These are phyloP conservation scores for Fulmarus glacialis DNA, from an alignment of 2,113 vertebrate genomes.

Conservation along the genomic window DNA sequence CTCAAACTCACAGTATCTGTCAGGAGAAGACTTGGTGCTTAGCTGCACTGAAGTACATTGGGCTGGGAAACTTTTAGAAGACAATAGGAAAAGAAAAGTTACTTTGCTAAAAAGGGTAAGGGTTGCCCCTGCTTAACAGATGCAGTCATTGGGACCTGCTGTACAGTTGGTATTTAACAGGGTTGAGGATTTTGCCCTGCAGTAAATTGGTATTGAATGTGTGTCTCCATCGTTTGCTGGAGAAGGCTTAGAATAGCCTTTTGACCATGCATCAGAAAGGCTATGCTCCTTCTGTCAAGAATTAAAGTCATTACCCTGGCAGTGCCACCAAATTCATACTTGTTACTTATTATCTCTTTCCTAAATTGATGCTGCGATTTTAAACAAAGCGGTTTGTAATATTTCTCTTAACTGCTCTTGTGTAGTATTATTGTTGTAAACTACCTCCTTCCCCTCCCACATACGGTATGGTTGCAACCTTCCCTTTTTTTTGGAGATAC, in stretches of 20 bases:
- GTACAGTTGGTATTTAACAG: not conserved
- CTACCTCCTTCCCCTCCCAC: not conserved
- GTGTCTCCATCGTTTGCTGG: not conserved
- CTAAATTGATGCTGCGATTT: not conserved
- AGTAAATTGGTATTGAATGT: not conserved
- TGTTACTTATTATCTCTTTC: not conserved
- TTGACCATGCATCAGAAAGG: not conserved
- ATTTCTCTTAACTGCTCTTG: not conserved
- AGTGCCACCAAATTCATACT: not conserved
- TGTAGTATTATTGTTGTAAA: not conserved
- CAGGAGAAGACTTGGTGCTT: not conserved
- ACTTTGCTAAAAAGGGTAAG: not conserved
- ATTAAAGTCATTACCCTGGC: not conserved
- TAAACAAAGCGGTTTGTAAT: not conserved
- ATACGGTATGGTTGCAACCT: rapidly evolving
- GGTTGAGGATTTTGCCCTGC: not conserved
- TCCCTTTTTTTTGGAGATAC: not conserved
- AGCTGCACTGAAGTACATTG: not conserved
- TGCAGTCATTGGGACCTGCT: not conserved
- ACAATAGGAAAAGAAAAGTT: not conserved
- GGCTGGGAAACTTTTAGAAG: not conserved
- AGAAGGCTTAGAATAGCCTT: not conserved
- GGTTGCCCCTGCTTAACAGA: not conserved
- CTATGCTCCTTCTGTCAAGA: not conserved
- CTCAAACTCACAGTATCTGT: not conserved